A percentile compares a stretch with the other conserved stretches of the same genome.
These are phyloP conservation scores for Drosophila saltans DNA, from an alignment of 1,140 invertebrate genomes.

Conservation along the genomic window DNA sequence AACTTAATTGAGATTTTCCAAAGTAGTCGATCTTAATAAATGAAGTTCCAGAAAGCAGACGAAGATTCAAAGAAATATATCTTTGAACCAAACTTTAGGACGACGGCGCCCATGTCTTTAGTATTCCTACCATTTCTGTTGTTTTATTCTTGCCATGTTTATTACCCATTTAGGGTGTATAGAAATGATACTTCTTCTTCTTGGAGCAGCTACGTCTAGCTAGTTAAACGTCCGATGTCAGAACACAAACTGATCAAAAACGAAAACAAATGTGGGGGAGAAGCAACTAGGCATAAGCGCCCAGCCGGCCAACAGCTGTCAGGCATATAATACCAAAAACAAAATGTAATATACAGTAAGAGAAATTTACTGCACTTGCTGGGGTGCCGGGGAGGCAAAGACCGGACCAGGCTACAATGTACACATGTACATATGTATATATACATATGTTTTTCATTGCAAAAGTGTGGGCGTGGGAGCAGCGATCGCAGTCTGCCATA, in stretches of 20 bases:
- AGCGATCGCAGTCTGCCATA: slow-evolving; percentile 1
- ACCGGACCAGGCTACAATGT: not conserved
- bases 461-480: not conserved
- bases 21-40: too few species aligned
- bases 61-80: too few species aligned
- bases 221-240: slow-evolving; percentile 48
- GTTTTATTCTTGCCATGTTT: slow-evolving; percentile 42
- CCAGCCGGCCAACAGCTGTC: slow-evolving; percentile 20
- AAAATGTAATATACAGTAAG: slow-evolving; percentile 26
- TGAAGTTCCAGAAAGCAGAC: too few species aligned
- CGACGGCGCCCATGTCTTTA: not conserved
- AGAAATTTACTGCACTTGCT: slow-evolving; percentile 29
- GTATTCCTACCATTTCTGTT: slow-evolving; percentile 47
- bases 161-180: slow-evolving; percentile 54
- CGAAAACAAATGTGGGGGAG: slow-evolving; percentile 8
- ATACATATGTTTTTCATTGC: not conserved
- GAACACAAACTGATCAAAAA: slow-evolving; percentile 46
- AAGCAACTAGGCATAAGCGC: slow-evolving; percentile 18
- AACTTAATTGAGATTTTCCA: not conserved
- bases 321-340: slow-evolving; percentile 47
- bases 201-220: slow-evolving; percentile 17
- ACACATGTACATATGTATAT: too few species aligned
- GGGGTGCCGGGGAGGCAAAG: not conserved
- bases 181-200: not conserved
- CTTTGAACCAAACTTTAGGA: too few species aligned